Conservation (phyloP, 2,797 vertebrate genomes). For the Paramormyrops hopkinsi region DNA sequence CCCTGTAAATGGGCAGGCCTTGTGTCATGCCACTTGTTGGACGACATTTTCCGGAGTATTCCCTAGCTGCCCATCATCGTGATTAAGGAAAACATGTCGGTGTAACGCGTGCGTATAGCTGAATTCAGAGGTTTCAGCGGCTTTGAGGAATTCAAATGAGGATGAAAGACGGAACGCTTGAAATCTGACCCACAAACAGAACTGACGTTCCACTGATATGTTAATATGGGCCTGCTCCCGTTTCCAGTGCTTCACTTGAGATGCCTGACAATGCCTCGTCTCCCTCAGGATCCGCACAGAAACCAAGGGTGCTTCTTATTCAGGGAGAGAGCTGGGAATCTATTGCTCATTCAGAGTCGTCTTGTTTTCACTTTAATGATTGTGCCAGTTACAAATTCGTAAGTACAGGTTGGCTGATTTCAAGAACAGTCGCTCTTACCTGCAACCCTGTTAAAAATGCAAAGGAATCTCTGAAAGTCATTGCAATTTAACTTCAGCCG, state of each 20-base stretch:
- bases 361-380: not conserved
- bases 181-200: slow-evolving; percentile 36
- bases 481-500: not conserved
- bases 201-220: slow-evolving; percentile 43
- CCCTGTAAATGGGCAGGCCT: not conserved
- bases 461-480: not conserved
- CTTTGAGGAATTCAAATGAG: not conserved
- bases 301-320: not conserved
- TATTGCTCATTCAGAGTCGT: not conserved
- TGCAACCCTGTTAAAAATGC: not conserved
- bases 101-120: not conserved
- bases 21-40: not conserved
- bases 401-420: not conserved
- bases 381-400: not conserved
- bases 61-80: not conserved
- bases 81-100: not conserved
- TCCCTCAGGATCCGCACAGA: slow-evolving; percentile 28
- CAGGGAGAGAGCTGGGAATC: not conserved
- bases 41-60: not conserved
- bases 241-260: slow-evolving; percentile 23
- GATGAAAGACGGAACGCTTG: slow-evolving; percentile 33
- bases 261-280: slow-evolving; percentile 33
- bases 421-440: not conserved
- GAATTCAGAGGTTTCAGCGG: not conserved
- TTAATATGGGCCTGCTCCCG: slow-evolving; percentile 44